Conservation (phyloP, 2,113 vertebrate genomes). For the Pterocles orientalis region DNA sequence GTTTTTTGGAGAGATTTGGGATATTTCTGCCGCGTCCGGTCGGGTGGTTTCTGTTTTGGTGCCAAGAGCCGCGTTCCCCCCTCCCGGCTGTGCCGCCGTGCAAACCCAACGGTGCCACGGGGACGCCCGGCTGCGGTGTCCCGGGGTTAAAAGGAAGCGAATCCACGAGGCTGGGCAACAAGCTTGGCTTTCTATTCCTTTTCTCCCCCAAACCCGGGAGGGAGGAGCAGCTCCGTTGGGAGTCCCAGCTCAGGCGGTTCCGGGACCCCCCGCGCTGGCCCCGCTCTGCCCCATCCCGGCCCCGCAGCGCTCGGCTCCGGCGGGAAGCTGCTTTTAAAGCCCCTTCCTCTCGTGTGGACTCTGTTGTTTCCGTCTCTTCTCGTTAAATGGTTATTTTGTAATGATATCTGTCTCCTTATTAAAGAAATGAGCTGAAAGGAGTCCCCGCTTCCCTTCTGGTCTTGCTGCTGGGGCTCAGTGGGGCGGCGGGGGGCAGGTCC, state of each 20-base stretch:
- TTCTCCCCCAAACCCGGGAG: neutral
- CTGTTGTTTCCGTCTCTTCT: slow-evolving; percentile 70
- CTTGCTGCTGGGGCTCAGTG: neutral
- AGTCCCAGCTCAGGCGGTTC: neutral
- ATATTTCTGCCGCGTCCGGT: neutral
- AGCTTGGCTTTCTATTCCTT: neutral
- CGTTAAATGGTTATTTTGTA: slow-evolving; percentile 79
- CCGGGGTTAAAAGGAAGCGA: neutral
- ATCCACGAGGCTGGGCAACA: neutral
- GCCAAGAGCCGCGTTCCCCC: neutral
- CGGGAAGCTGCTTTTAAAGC: slow-evolving; percentile 64
- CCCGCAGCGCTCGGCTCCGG: slow-evolving; percentile 19
- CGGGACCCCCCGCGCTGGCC: rapidly evolving
- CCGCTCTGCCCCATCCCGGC: neutral
- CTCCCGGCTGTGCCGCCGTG: neutral
- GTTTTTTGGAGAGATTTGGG: neutral
- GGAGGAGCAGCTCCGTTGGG: neutral
- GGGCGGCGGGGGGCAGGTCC: rapidly evolving
- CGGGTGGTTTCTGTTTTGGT: neutral
- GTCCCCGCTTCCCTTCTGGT: neutral
- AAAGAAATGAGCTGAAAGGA: slow-evolving; percentile 80
- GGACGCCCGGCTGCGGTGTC: neutral
- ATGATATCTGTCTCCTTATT: slow-evolving; percentile 78
- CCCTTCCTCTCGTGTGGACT: slow-evolving; percentile 65
- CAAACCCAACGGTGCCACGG: neutral